Evolutionary conservation across 35 echinoderm and acorn worm species (phyloP), one percentile per base, ranked within the genome.

Genomic region (Patiria miniata): DNA sequence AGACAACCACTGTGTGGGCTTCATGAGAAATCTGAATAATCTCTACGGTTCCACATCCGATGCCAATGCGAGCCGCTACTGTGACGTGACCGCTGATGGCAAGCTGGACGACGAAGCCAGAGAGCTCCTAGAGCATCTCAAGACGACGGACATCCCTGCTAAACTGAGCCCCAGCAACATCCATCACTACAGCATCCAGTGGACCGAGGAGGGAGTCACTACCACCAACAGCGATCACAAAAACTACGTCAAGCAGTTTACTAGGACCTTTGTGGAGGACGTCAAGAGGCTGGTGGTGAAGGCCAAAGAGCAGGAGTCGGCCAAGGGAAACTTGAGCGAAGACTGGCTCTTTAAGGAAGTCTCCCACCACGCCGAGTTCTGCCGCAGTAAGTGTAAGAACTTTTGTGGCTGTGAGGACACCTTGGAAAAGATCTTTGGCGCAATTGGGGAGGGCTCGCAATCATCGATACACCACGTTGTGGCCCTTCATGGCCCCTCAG

Each of bases 401-500:
- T 98, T 98, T 40, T 79, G 87, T 23, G 96, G 96, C 8, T 88
- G 96, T n/a, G 83, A 98, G 42, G 94, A 90, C 17, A 89, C 87
- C 44, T 38, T 97, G 8, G 65, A 87, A 21, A 78, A 85, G 38
- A 86, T 94, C 38, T 91, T 92, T 40, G 38, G 21, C 5, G 32
- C 77, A 15, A 81, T 98, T n/a, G 87, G 38, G 9, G 59, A 79
- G 18, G 29, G 54, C 5, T 65, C 57, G 7, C 69, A 68, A 16
- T 94, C 91, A 78, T n/a, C 42, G 4, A 47, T 12, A 12, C 42
- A 47, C 42, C 92, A 88, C 19, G 5, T 91, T 19, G 89, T 93
- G 1, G 52, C 94, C 32, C 65, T 73, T 33, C 83, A 94, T 51
- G 96, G 96, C 29, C 54, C 83, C 12, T 98, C 96, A 6, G 96